A percentile compares a stretch with the other conserved stretches of the same genome.
phyloP scores from a whole-genome alignment of 1,140 invertebrate species.

The Drosophila bipectinata region DNA sequence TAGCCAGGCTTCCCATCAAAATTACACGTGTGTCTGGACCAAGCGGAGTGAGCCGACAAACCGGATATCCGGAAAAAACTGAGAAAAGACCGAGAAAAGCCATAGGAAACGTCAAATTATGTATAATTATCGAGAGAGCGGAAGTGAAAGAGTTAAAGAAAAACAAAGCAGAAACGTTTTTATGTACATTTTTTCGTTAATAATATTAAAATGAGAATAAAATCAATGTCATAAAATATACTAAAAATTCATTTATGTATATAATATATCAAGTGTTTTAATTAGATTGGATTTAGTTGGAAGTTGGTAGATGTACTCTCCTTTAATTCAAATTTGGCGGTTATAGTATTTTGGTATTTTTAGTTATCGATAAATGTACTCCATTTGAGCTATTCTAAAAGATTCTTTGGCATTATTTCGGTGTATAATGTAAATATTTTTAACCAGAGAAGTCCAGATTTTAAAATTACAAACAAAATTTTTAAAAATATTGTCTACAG shows the following conservation, averaged over 20 bases:
- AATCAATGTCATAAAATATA: slow-evolving; percentile 62
- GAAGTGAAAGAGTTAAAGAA: slow-evolving; percentile 7
- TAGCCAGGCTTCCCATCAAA: slow-evolving; percentile 58
- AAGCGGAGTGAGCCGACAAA: slow-evolving; percentile 3
- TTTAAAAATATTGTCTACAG: no score
- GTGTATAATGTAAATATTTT: no score
- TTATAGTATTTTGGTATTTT: no score
- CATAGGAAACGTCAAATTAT: slow-evolving; percentile 76
- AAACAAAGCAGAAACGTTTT: slow-evolving; percentile 54
- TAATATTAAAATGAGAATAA: slow-evolving; percentile 61
- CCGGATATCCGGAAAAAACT: not conserved
- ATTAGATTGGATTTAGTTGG: not conserved
- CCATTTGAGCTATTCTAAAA: no score
- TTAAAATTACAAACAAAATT: no score
- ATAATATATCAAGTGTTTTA: slow-evolving; percentile 16
- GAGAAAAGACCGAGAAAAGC: slow-evolving; percentile 23
- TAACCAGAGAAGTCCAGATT: no score
- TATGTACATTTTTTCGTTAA: slow-evolving; percentile 73
- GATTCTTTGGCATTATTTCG: no score
- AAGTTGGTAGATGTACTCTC: no score
- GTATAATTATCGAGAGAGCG: slow-evolving; percentile 34
- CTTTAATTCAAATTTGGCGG: no score
- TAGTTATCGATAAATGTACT: no score
- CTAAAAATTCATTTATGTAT: slow-evolving; percentile 25
- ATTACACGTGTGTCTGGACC: slow-evolving; percentile 45